A percentile compares a stretch with the other conserved stretches of the same genome.
Evolutionary conservation across 23 tunicate genomes (phyloP).

Genomic region (Trididemnum clinides): DNA sequence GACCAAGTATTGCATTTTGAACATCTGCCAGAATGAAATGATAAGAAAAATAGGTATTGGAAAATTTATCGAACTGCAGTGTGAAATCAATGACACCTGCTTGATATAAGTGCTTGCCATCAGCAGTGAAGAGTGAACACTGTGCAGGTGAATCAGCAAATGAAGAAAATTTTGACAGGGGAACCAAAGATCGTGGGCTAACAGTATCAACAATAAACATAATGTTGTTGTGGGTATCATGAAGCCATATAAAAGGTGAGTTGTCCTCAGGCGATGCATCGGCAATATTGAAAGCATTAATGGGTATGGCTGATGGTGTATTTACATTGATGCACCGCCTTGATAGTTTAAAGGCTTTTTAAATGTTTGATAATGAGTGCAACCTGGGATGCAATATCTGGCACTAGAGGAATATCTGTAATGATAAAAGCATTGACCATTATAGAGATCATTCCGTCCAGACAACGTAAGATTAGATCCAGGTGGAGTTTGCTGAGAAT

Average conservation of each 20-base stretch:
- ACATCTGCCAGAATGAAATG: neutral
- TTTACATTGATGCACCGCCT: neutral
- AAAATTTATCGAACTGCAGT: neutral
- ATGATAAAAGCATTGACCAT: conserved; percentile 4
- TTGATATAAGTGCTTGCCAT: neutral
- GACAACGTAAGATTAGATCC: neutral
- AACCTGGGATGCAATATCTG: neutral
- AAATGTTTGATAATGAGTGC: neutral
- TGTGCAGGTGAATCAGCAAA: neutral
- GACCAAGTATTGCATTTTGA: neutral
- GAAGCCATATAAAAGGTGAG: neutral
- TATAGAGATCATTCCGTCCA: neutral
- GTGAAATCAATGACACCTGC: neutral
- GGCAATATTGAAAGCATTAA: neutral
- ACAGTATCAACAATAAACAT: conserved; percentile 15
- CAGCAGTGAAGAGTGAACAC: neutral
- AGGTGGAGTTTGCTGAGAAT: no score
- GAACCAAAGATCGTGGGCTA: neutral
- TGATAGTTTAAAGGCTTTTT: conserved; percentile 8
- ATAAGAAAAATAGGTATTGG: neutral
- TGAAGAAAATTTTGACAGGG: neutral
- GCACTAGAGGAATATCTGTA: neutral
- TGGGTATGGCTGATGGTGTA: neutral
- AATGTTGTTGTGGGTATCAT: neutral
- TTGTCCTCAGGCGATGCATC: neutral